Percentiles rank a stretch among this genome's conserved stretches.
Evolutionary conservation across 1,140 invertebrate species (phyloP).

Genomic region (Asbolus verrucosus): DNA sequence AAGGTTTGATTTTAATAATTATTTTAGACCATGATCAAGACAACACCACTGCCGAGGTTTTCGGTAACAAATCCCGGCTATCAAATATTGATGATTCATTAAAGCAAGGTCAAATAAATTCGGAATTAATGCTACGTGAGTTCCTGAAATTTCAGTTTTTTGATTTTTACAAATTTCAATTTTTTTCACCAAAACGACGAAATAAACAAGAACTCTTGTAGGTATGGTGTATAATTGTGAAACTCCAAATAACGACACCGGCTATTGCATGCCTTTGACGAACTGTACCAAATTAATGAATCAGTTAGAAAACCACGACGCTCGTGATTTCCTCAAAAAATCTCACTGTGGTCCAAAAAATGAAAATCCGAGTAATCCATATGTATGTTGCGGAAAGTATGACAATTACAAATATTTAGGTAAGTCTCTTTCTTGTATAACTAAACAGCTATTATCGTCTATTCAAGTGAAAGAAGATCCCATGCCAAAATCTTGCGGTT

Average conservation of each 20-base stretch:
- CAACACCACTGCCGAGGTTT: no score
- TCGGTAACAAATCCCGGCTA: no score
- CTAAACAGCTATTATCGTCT: neutral
- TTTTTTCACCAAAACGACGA: no score
- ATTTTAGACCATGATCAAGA: no score
- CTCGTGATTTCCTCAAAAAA: constrained; percentile 50
- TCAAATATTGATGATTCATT: no score
- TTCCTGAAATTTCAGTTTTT: neutral
- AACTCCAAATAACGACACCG: constrained; percentile 57
- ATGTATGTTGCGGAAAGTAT: neutral
- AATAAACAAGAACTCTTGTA: no score
- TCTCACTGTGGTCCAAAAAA: constrained; percentile 57
- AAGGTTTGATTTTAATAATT: no score
- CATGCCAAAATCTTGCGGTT: constrained; percentile 58
- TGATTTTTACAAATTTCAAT: neutral
- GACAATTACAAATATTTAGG: neutral
- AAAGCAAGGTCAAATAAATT: no score
- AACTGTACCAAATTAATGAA: constrained; percentile 51
- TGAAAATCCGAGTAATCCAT: constrained; percentile 35
- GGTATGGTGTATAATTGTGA: constrained; percentile 57
- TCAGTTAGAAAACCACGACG: constrained; percentile 40
- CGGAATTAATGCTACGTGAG: no score
- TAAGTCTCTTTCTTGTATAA: no score
- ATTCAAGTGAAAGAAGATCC: neutral
- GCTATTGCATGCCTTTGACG: constrained; percentile 55